A percentile compares a stretch with the other conserved stretches of the same genome.
Evolutionary conservation across 2,113 vertebrate genomes (phyloP).

Genomic region (Myiagra hebetior): DNA sequence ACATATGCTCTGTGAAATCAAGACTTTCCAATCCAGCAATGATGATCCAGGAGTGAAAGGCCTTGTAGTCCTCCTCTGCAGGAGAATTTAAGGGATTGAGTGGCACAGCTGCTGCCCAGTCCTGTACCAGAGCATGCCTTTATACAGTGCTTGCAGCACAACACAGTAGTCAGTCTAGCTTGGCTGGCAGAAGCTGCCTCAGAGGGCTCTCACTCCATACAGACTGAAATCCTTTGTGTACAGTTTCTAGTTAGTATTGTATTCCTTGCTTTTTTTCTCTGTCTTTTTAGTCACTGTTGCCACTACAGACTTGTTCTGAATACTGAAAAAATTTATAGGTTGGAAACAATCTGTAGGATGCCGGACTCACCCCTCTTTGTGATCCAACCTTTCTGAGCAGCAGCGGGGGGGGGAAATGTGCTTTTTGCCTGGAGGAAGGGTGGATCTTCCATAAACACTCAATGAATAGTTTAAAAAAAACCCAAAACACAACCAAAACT

Average conservation of each 20-base stretch:
- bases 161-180: not conserved
- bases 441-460: not conserved
- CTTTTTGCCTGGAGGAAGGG: not conserved
- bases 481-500: not conserved
- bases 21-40: not conserved
- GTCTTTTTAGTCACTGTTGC: not conserved
- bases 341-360: not conserved
- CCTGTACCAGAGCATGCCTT: not conserved
- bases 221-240: not conserved
- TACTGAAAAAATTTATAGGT: not conserved
- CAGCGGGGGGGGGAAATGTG: fast-evolving
- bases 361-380: not conserved
- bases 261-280: not conserved
- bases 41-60: not conserved
- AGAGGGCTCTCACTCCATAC: not conserved
- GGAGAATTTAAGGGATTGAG: not conserved
- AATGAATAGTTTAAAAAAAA: not conserved
- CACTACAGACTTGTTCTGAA: not conserved
- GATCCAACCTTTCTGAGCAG: not conserved
- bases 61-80: not conserved
- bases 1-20: not conserved
- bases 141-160: not conserved
- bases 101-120: not conserved
- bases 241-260: not conserved
- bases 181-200: not conserved